Evolutionary conservation across 1,140 invertebrate genomes (phyloP).

Genomic region (Drosophila miranda): DNA sequence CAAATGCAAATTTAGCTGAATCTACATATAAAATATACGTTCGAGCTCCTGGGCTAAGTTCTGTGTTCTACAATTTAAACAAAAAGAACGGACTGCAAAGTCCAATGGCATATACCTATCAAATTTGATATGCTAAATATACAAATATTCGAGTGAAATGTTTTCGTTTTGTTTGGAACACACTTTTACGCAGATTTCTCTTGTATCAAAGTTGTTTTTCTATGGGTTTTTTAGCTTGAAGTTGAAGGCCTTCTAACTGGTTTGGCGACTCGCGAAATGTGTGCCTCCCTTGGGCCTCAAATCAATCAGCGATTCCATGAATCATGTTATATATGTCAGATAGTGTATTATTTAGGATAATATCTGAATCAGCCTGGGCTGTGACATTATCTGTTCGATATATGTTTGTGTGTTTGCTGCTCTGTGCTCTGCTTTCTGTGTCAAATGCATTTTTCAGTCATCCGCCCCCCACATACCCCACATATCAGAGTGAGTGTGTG

Average conservation of each 20-base stretch:
- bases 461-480: slow-evolving; percentile 43
- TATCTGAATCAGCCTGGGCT: neutral
- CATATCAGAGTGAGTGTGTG: slow-evolving; percentile 4
- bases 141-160: neutral
- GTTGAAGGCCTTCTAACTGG: slow-evolving; percentile 6
- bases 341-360: neutral
- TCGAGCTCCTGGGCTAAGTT: neutral
- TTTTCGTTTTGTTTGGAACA: neutral
- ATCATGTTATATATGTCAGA: slow-evolving; percentile 15
- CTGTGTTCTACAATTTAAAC: neutral
- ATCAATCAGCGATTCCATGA: slow-evolving; percentile 36
- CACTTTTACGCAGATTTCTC: too few species aligned
- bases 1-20: slow-evolving; percentile 37
- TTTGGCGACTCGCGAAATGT: slow-evolving; percentile 7
- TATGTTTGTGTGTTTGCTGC: slow-evolving; percentile 4
- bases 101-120: slow-evolving; percentile 1
- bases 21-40: slow-evolving; percentile 16
- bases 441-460: slow-evolving; percentile 79
- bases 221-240: neutral
- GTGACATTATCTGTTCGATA: slow-evolving; percentile 8
- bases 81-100: slow-evolving; percentile 10
- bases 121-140: neutral
- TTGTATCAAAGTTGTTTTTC: neutral
- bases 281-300: slow-evolving; percentile 5
- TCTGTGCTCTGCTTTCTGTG: slow-evolving; percentile 50